Evolutionary conservation across 2,888 invertebrate genomes (phyloP), one percentile per base, ranked within the genome.

Genomic region (Apodemia duryi): DNA sequence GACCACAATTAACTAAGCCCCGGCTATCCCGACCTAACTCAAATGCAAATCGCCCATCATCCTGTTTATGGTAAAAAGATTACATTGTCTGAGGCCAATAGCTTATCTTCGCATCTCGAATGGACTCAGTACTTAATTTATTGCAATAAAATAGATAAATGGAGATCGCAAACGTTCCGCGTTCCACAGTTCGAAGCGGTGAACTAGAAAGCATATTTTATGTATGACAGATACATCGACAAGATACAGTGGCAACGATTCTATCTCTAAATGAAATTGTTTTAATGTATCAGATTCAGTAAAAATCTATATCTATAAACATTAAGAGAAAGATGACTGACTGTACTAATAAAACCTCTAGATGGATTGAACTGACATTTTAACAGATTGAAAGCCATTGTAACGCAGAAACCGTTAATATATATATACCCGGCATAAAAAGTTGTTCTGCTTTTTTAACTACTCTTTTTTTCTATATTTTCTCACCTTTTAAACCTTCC

Each of bases 141-240:
- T 90, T 82, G 89, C 84, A 86, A 88, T 88, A 88, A 85, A 88
- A 84, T 82, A 87, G 87, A 87, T 88, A 89, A 85, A 88, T 85
- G 81, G 32, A 85, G 86, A 90, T 90, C 80, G 77, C 75, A 73
- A 75, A 86, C 88, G 90, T 91, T 64, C 89, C 89, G 90, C 88
- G 88, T 90, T 88, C 87, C 83, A 79, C 79, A 75, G 72, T 66
- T 69, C 66, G 64, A 66, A 67, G 72, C 72, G 69, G 67, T 70
- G 72, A 71, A 71, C 69, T 74, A 68, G 75, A 78, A 74, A 74
- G 74, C 77, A 72, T 74, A 75, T 73, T 79, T 77, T 75, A 75
- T 75, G 75, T 80, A 80, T 82, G 84, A 83, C 80, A 84, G 80
- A 81, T 82, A 76, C 74, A 74, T 73, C 75, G 76, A 72, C 72